Evolutionary conservation across 2,888 invertebrate species (phyloP), one percentile per base, ranked within the genome.

Genomic region (Kuschelorhynchus macadamiae): DNA sequence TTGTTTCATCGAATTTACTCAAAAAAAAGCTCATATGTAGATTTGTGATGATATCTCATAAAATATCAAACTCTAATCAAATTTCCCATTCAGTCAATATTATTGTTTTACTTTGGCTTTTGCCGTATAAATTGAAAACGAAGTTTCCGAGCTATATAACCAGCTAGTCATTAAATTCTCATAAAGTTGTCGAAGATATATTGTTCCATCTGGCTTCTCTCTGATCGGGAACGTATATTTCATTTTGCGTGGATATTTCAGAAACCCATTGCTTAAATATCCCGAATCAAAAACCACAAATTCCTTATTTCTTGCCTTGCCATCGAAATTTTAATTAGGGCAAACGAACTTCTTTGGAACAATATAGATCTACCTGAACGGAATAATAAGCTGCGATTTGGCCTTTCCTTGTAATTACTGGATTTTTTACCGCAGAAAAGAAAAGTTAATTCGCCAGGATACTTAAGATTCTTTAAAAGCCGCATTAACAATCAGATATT

Each of bases 161-260:
- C 44, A 55, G 55, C 39, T 56, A 42, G 61, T 61, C 61, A 61
- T 50, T 61, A 64, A 64, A 55, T 47, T 56, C 63, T 32, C 63
- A 64, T 64, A 64, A 64, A 64, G 55, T 64, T 41, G 36, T 49
- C 49, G 49, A 39, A 64, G 63, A 64, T 64, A 55, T 55, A 64
- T 64, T 41, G 56, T 64, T 47, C 46, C 52, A 44, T 52, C 42
- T 62, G 62, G 44, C 52, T 62, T 42, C 44, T 44, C 63, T 63
- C 55, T 63, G 52, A 55, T 50, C 57, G 65, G 57, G 57, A 65
- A 39, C 57, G 57, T 57, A 57, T 52, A 57, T 65, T 65, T 65
- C 50, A 65, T 65, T 65, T 65, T 57, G 50, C 25, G 14, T 56
- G 50, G 56, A 65, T 65, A 57, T 42, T 47, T 57, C 36, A 17